Conservation (phyloP, 1,140 invertebrate species). For the Hirudo medicinalis region DNA sequence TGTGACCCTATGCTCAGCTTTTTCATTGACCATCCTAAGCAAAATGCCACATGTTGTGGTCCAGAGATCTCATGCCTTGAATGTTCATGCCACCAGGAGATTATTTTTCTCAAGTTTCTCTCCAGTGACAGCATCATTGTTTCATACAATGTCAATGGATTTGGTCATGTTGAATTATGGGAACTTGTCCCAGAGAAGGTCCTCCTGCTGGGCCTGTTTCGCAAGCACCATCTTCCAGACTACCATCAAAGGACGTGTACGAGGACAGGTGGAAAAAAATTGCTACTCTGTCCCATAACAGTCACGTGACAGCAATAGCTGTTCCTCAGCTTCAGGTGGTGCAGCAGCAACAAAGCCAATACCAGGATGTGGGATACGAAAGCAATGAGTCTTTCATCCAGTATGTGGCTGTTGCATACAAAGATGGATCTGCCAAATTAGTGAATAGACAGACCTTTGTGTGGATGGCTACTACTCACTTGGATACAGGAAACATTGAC, state of each 20-base stretch:
- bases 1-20: conserved; percentile 67
- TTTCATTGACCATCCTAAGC: conserved; percentile 51
- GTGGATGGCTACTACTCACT: conserved; percentile 43
- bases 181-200: conserved; percentile 64
- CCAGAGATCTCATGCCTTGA: conserved; percentile 59
- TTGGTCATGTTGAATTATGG: conserved; percentile 65
- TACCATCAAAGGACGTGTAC: conserved; percentile 36
- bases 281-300: conserved; percentile 35
- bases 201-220: conserved; percentile 61
- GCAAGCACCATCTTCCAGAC: conserved; percentile 44
- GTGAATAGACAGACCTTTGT: conserved; percentile 61
- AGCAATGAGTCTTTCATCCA: conserved; percentile 52
- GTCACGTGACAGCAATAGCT: conserved; percentile 32
- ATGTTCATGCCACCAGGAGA: conserved; percentile 64
- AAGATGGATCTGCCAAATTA: conserved; percentile 61
- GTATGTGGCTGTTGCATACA: conserved; percentile 55
- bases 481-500: conserved; percentile 36
- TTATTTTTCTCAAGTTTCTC: conserved; percentile 57
- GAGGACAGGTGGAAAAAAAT: conserved; percentile 55
- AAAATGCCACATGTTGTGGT: conserved; percentile 22
- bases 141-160: too few species aligned
- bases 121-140: conserved; percentile 32
- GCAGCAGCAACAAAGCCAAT: conserved; percentile 43
- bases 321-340: conserved; percentile 33
- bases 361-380: conserved; percentile 41